Base-by-base conservation (phyloP, 2,888 invertebrate species). In the Parochlus steinenii region DNA sequence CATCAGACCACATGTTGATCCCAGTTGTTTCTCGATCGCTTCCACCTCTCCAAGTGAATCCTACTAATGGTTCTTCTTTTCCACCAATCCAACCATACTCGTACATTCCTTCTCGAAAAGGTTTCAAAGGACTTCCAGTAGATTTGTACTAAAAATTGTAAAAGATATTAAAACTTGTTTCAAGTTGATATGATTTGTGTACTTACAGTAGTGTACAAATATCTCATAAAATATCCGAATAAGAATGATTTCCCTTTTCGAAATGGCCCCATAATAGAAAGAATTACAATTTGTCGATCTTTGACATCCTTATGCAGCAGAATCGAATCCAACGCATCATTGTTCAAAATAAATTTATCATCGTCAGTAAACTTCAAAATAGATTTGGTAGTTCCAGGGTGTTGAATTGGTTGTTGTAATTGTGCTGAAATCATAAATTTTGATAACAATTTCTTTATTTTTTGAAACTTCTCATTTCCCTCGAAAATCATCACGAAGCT, bases 31-130 rank as follows among this genome's bases (percentile, higher is more conserved):
- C 15, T 11, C 29, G 22, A 29, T 35, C 17, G 2, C 22, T 18
- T 5, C 35, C 35, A 7, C 22, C 15, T 4, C 28, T 22, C 35
- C 35, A 35, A 5, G 28, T n/a, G 27, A 35, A 35, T n/a, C 35
- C 35, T 22, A 7, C 8, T 22, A 22, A 22, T 7, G 22, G 22
- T 8, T 22, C 22, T 8, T 22, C 22, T 7, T 6, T 8, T 7
- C 8, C 22, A 8, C 22, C 22, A 6, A 22, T 22, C 22, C 22
- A 22, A n/a, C 8, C 8, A 7, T 7, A 7, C 8, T 22, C 8
- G 22, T n/a, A n/a, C n/a, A n/a, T n/a, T n/a, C n/a, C n/a, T n/a
- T n/a, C n/a, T n/a, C n/a, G n/a, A n/a, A n/a, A n/a, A n/a, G n/a
- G n/a, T n/a, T n/a, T n/a, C n/a, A n/a, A n/a, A n/a, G n/a, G n/a